Percentiles rank a stretch among this genome's conserved stretches.
Conservation (phyloP, 2,797 vertebrate species). For the Melopsittacus undulatus region DNA sequence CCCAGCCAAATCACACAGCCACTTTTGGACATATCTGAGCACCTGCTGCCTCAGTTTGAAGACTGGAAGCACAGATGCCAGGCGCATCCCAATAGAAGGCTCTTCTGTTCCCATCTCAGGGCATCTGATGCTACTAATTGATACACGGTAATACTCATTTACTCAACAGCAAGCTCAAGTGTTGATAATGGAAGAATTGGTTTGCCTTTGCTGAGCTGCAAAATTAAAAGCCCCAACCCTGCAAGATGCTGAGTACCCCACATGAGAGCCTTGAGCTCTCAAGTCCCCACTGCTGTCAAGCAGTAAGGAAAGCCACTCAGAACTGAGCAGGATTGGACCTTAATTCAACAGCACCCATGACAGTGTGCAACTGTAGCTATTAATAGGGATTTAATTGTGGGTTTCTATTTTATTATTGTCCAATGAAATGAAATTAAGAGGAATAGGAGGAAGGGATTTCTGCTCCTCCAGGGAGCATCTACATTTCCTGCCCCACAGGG, state of each 20-base stretch:
- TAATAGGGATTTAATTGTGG: slow-evolving; percentile 53
- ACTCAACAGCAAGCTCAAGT: slow-evolving; percentile 53
- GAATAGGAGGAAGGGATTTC: slow-evolving; percentile 13
- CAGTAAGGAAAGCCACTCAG: background rate
- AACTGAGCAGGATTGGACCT: background rate
- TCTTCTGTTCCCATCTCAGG: slow-evolving; percentile 25
- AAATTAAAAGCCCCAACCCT: slow-evolving; percentile 57
- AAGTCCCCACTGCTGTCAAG: background rate
- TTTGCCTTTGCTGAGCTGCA: slow-evolving; percentile 66
- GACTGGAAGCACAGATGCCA: background rate
- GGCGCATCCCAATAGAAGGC: background rate
- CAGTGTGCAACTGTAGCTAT: slow-evolving; percentile 32
- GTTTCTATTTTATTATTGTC: slow-evolving; percentile 22
- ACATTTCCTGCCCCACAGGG: background rate
- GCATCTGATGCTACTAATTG: slow-evolving; percentile 55
- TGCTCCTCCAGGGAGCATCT: background rate
- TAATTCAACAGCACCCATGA: slow-evolving; percentile 21
- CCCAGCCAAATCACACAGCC: background rate
- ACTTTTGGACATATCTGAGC: background rate
- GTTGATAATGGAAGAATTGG: slow-evolving; percentile 71
- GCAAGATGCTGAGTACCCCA: background rate
- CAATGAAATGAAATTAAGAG: slow-evolving; percentile 56
- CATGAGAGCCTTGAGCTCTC: background rate
- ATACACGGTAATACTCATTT: slow-evolving; percentile 45
- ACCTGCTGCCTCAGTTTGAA: background rate